phyloP scores from a whole-genome alignment of 2,888 invertebrate species.

The Gryllus longicercus region DNA sequence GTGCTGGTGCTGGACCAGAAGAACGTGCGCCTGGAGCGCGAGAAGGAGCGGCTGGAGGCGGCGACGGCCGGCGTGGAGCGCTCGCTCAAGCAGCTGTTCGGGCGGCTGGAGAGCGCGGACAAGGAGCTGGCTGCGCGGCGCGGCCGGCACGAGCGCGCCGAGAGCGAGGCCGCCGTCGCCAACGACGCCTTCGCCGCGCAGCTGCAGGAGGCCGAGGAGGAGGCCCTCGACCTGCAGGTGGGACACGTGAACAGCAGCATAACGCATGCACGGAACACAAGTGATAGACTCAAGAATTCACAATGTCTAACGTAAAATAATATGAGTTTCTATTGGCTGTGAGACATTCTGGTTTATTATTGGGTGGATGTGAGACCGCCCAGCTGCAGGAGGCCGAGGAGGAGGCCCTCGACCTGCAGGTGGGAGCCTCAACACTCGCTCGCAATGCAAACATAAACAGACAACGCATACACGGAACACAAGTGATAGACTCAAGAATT shows the following conservation, averaged over 20 bases:
- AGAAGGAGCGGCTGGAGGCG: conserved; percentile 43
- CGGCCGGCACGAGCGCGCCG: neutral
- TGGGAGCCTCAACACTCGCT: too few species aligned
- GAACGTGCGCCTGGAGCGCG: conserved; percentile 63
- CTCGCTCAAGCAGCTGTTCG: neutral
- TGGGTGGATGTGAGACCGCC: too few species aligned
- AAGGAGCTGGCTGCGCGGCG: neutral
- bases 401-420: too few species aligned
- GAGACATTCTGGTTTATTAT: too few species aligned
- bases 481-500: too few species aligned
- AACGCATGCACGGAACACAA: too few species aligned
- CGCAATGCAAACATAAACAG: too few species aligned
- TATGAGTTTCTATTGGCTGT: too few species aligned
- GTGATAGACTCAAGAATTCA: too few species aligned
- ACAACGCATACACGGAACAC: too few species aligned
- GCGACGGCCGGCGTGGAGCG: neutral
- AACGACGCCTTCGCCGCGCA: neutral
- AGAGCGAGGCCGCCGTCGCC: neutral
- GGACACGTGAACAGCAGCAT: neutral
- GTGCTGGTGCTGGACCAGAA: conserved; percentile 69
- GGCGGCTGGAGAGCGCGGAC: neutral
- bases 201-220: neutral
- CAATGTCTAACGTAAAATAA: too few species aligned
- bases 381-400: too few species aligned
- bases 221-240: neutral